Evolutionary conservation across 2,888 invertebrate genomes (phyloP).

Genomic region (Ametastegia equiseti): DNA sequence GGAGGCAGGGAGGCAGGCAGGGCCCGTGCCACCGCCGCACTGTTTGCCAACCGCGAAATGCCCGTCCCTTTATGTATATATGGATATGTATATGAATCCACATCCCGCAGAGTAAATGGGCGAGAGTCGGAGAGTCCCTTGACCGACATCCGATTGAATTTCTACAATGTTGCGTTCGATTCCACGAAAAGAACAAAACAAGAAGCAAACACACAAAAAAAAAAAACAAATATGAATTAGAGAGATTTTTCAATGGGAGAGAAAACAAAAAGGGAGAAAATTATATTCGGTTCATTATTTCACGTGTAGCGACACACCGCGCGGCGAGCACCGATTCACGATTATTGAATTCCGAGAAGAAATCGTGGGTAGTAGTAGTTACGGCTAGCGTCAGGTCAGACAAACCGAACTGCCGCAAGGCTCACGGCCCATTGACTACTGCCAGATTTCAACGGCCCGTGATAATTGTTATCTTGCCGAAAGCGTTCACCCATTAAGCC

Average conservation of each 20-base stretch:
- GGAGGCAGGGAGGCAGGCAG: no score
- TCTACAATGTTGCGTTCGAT: background rate
- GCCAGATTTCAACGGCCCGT: slow-evolving; percentile 38
- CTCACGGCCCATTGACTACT: slow-evolving; percentile 22
- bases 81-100: slow-evolving; percentile 35
- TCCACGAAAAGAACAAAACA: background rate
- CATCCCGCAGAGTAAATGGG: slow-evolving; percentile 16
- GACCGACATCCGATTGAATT: background rate
- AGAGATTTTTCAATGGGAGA: no score
- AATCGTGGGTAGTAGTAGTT: background rate
- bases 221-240: background rate
- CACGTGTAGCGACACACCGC: background rate
- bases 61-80: slow-evolving; percentile 28
- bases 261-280: background rate
- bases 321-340: background rate
- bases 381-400: slow-evolving; percentile 18
- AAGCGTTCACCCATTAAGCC: slow-evolving; percentile 25
- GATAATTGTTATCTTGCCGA: slow-evolving; percentile 30
- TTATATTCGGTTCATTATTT: background rate
- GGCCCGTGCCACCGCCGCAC: background rate
- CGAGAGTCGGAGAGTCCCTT: background rate
- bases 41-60: slow-evolving; percentile 43
- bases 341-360: background rate
- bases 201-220: background rate
- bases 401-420: slow-evolving; percentile 1